Conservation (phyloP, 1,140 invertebrate species). For the Lineus longissimus region DNA sequence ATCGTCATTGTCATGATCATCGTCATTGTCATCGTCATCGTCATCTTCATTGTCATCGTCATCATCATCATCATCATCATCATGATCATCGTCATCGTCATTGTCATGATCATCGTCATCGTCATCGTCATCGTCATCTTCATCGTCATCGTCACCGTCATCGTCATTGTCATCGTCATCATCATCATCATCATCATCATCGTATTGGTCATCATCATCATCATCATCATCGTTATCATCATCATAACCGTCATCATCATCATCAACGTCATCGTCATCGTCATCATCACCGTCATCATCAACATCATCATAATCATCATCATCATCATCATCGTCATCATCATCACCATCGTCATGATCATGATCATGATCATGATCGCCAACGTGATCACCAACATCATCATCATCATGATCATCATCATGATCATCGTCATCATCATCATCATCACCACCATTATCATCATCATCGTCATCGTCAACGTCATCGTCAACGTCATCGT, state of each 20-base stretch:
- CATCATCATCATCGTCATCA: conserved; percentile 9
- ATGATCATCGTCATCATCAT: not conserved
- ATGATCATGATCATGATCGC: too few relatives aligned
- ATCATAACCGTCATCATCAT: conserved; percentile 8
- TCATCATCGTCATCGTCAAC: conserved; percentile 1
- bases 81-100: not conserved
- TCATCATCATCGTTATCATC: conserved; percentile 12
- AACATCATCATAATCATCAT: conserved; percentile 14
- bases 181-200: conserved; percentile 9
- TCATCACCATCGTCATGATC: too few relatives aligned
- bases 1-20: too few relatives aligned
- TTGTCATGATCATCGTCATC: too few relatives aligned
- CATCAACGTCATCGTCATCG: conserved; percentile 9
- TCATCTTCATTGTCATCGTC: conserved; percentile 7
- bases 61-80: not conserved
- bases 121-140: not conserved
- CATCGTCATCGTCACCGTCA: conserved; percentile 4
- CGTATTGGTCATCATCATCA: conserved; percentile 8
- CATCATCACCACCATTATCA: not conserved
- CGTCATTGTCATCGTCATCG: too few relatives aligned
- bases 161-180: not conserved
- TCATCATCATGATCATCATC: not conserved
- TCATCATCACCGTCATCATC: conserved; percentile 11
- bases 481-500: conserved; percentile 4
- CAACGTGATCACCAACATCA: too few relatives aligned